Evolutionary conservation across 2,797 vertebrate species (phyloP).

Genomic region (Anas flavirostris): DNA sequence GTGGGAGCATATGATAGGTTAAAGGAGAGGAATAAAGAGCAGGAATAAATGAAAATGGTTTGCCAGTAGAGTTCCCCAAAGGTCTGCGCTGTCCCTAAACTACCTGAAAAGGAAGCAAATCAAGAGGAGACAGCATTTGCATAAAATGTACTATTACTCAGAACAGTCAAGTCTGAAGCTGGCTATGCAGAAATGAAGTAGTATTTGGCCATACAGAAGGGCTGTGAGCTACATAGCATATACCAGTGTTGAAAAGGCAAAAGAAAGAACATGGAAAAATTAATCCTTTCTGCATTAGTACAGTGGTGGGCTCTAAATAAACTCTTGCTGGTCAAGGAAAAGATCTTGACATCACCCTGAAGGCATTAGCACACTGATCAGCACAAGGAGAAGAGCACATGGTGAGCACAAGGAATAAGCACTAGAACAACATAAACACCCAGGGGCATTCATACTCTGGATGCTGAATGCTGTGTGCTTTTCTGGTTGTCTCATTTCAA

Average conservation of each 20-base stretch:
- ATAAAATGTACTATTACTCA: neutral
- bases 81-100: neutral
- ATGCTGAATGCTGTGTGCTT: neutral
- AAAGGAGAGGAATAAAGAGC: neutral
- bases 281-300: neutral
- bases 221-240: neutral
- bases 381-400: neutral
- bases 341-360: neutral
- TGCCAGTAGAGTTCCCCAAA: slow-evolving; percentile 1
- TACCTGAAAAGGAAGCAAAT: neutral
- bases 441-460: neutral
- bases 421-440: neutral
- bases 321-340: neutral
- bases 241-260: neutral
- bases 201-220: neutral
- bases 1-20: neutral
- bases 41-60: neutral
- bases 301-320: neutral
- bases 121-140: neutral
- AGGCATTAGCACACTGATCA: neutral
- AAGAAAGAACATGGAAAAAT: neutral
- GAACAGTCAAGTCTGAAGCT: neutral
- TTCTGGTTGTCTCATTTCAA: neutral
- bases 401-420: neutral
- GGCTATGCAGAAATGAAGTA: neutral